Percentiles rank a stretch among this genome's conserved stretches.
These are phyloP conservation scores for Agrotis segetum DNA, from an alignment of 2,888 invertebrate genomes.

Conservation along the genomic window DNA sequence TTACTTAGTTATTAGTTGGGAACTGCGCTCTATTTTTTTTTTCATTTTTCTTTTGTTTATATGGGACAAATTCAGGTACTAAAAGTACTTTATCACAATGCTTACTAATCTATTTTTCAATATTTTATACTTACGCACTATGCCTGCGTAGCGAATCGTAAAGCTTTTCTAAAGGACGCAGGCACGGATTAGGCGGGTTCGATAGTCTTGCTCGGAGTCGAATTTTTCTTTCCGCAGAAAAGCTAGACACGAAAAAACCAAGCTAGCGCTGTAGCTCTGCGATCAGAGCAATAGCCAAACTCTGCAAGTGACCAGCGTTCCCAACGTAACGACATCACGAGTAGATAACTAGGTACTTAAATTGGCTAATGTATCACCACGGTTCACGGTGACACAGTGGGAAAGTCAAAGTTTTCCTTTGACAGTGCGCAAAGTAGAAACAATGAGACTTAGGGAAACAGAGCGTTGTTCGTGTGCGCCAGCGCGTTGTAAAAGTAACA, in stretches of 20 bases:
- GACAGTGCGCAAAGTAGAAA: conserved; percentile 75
- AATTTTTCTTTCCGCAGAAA: no score
- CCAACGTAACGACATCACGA: conserved; percentile 6
- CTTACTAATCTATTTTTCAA: no score
- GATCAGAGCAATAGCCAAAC: neutral
- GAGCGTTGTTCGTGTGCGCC: conserved; percentile 89
- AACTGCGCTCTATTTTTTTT: neutral
- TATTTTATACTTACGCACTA: no score
- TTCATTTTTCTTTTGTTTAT: conserved; percentile 15
- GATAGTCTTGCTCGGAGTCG: no score
- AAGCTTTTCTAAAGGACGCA: no score
- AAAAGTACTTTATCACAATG: no score
- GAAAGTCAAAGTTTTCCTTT: conserved; percentile 87
- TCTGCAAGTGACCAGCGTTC: neutral
- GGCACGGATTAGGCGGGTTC: no score
- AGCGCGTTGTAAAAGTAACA: conserved; percentile 91
- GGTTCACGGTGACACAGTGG: conserved; percentile 74
- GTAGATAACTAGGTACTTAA: conserved; percentile 12
- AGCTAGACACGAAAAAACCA: no score
- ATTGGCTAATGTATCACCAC: conserved; percentile 44
- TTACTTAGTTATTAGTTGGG: neutral
- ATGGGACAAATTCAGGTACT: neutral
- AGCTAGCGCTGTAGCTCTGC: no score
- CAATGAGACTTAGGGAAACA: conserved; percentile 89
- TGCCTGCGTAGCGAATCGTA: no score